phyloP scores from a whole-genome alignment of 1,140 invertebrate genomes.

The Sitophilus oryzae region DNA sequence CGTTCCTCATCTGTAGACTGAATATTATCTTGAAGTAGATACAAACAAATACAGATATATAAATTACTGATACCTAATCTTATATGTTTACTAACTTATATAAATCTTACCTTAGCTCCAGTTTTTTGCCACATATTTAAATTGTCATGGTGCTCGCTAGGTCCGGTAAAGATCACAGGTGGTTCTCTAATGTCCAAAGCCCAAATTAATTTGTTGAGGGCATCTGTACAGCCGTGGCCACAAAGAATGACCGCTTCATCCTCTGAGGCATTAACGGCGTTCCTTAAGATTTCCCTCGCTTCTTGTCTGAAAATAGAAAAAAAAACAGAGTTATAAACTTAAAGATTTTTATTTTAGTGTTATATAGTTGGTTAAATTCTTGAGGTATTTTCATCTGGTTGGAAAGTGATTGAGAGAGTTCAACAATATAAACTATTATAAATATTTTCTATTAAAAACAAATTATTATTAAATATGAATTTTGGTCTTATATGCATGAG shows the following conservation, averaged over 20 bases:
- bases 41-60: no score
- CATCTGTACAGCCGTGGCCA: constrained; percentile 67
- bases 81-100: neutral
- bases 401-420: no score
- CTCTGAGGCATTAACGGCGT: constrained; percentile 72
- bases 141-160: constrained; percentile 80
- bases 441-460: no score
- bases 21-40: no score
- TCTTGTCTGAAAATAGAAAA: constrained; percentile 65
- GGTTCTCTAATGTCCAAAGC: constrained; percentile 55
- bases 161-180: constrained; percentile 74
- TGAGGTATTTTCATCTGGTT: no score
- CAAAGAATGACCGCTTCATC: constrained; percentile 79
- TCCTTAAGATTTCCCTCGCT: constrained; percentile 73
- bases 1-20: no score
- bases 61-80: neutral
- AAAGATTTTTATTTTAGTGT: no score
- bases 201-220: constrained; percentile 64
- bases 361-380: no score
- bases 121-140: constrained; percentile 79
- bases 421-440: no score
- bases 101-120: constrained; percentile 60
- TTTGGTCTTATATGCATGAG: no score
- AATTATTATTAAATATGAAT: no score
- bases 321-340: no score